Base-by-base conservation (phyloP, 2,797 vertebrate genomes). In the Brachyalestes nurse region DNA sequence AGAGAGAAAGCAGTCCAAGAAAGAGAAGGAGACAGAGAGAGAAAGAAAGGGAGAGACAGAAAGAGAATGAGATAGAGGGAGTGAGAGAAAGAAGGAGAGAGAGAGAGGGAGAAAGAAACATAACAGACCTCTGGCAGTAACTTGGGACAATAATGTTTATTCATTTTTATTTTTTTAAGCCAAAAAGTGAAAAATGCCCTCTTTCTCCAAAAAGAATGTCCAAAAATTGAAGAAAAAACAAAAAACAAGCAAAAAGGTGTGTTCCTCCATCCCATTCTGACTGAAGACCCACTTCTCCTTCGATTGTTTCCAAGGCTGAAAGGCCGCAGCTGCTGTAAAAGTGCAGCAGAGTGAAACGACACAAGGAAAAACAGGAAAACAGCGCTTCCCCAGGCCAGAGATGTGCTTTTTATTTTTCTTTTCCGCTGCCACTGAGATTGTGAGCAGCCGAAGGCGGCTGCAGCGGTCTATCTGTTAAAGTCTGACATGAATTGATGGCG, bases 251-350 rank as follows among this genome's bases (percentile, higher is more conserved):
- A 28, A 28, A 28, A 71, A 47, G 72, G 75, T 57, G 75, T 60
- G 77, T 77, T 70, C 82, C 83, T 81, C 75, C 69, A 78, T 85
- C 71, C 66, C 74, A 64, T 67, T 72, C 19, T 76, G 78, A 79
- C 79, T 79, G 70, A 80, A 79, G 81, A 83, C 66, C 65, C 21
- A 62, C 75, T 81, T 80, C 72, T 61, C 21, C 64, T 61, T 57
- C 16, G 69, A 23, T 60, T 53, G 70, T 80, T 75, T 64, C 57
- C 21, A 58, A 72, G 72, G 14, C 28, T 28, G 72, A 67, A 57
- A 61, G 72, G 51, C 61, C 49, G 49, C 40, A 66, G 74, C 67
- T 65, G 28, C 72, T 77, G 81, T 74, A 13, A 82, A 81, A 71
- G 80, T 77, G 47, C 21, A 45, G 47, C 38, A 12, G 21, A 73